A percentile compares a stretch with the other conserved stretches of the same genome.
Evolutionary conservation across 2,888 invertebrate species (phyloP).

Genomic region (Himalopsyche anomala): DNA sequence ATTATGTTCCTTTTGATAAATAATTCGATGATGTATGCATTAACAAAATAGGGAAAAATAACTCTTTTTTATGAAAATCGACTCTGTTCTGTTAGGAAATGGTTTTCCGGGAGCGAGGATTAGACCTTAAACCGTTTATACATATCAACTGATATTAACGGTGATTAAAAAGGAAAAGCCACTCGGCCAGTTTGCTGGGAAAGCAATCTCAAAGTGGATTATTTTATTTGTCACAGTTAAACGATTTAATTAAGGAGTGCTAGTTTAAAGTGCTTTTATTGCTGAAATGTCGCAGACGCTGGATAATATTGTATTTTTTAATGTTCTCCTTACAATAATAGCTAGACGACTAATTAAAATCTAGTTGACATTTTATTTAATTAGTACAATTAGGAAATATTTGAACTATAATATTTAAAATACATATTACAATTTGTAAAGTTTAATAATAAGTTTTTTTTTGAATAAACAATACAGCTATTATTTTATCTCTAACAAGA

Average conservation of each 20-base stretch:
- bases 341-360: no score
- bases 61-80: constrained; percentile 3
- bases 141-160: constrained; percentile 38
- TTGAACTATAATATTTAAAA: no score
- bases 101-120: constrained; percentile 15
- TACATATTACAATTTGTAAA: no score
- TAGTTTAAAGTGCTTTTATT: constrained; percentile 35
- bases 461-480: no score
- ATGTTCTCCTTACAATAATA: not conserved
- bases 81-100: not conserved
- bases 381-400: no score
- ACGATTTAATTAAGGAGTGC: constrained; percentile 38
- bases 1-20: not conserved
- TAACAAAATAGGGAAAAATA: not conserved
- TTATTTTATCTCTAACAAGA: no score
- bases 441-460: no score
- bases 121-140: constrained; percentile 41
- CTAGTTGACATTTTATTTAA: no score
- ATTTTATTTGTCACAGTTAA: constrained; percentile 42
- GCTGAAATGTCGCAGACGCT: not conserved
- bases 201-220: constrained; percentile 43
- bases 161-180: constrained; percentile 37
- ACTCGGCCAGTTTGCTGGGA: constrained; percentile 36
- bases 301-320: constrained; percentile 24
- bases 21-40: constrained; percentile 23